Percentiles rank a stretch among this genome's conserved stretches.
Evolutionary conservation across 2,113 vertebrate genomes (phyloP).

Genomic region (Anoura caudifer): DNA sequence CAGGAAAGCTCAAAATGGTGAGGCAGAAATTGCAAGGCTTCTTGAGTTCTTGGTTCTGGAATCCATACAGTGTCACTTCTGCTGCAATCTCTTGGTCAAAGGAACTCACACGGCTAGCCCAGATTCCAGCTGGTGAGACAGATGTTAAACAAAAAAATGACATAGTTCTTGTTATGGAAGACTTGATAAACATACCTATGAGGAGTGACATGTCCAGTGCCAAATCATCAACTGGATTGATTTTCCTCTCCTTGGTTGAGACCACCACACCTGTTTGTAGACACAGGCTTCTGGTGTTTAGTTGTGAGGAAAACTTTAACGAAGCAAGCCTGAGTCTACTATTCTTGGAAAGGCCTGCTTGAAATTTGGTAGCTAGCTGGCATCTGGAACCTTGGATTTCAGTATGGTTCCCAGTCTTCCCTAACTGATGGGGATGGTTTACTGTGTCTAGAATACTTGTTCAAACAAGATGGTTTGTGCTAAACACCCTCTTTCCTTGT

Average conservation of each 20-base stretch:
- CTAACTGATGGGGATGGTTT: background rate
- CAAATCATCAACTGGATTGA: background rate
- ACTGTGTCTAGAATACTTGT: background rate
- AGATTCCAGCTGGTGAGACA: background rate
- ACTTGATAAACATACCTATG: background rate
- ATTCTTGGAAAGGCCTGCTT: background rate
- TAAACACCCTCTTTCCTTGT: background rate
- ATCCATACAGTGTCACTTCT: background rate
- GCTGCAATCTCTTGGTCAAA: background rate
- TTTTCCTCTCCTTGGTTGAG: background rate
- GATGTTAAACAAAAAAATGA: background rate
- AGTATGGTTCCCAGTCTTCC: background rate
- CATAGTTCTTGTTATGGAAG: background rate
- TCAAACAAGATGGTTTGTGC: background rate
- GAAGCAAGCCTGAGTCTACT: background rate
- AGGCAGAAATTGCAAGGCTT: background rate
- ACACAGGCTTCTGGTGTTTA: background rate
- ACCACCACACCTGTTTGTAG: rapidly evolving
- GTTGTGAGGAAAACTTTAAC: background rate
- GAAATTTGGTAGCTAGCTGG: background rate
- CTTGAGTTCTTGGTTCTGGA: background rate
- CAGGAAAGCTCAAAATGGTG: background rate
- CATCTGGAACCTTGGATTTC: background rate
- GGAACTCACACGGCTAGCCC: background rate
- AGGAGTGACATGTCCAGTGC: background rate